phyloP scores from a whole-genome alignment of 2,888 invertebrate species.

The Pyralis farinalis region DNA sequence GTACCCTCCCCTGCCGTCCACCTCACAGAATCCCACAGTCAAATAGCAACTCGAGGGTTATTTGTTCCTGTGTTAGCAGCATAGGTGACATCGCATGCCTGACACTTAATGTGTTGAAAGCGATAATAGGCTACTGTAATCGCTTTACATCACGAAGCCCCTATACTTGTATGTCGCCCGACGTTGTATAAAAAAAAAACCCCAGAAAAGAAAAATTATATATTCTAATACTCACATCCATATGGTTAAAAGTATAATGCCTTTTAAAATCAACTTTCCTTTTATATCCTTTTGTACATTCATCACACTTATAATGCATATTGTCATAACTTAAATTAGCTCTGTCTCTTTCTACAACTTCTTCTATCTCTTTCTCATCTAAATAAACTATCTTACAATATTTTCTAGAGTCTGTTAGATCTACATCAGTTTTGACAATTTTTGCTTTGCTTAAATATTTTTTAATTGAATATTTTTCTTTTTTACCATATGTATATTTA shows the following conservation, averaged over 20 bases:
- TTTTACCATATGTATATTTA: background rate
- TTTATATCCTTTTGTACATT: constrained; percentile 26
- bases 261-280: constrained; percentile 26
- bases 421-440: constrained; percentile 12
- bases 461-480: constrained; percentile 9
- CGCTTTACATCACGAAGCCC: too few species aligned
- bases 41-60: too few species aligned
- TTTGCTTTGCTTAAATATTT: constrained; percentile 13
- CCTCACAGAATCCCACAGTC: too few species aligned
- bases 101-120: too few species aligned
- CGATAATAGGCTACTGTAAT: too few species aligned
- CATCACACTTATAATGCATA: constrained; percentile 5
- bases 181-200: too few species aligned
- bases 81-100: too few species aligned
- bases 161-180: too few species aligned
- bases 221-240: constrained; percentile 26
- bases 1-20: too few species aligned
- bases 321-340: background rate
- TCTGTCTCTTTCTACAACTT: constrained; percentile 19
- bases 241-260: constrained; percentile 36
- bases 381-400: constrained; percentile 23
- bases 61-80: too few species aligned
- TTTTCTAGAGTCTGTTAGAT: constrained; percentile 16
- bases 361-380: constrained; percentile 27
- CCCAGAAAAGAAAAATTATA: too few species aligned